Conservation (phyloP, 2,888 invertebrate genomes). For the Aphidoletes aphidimyza region DNA sequence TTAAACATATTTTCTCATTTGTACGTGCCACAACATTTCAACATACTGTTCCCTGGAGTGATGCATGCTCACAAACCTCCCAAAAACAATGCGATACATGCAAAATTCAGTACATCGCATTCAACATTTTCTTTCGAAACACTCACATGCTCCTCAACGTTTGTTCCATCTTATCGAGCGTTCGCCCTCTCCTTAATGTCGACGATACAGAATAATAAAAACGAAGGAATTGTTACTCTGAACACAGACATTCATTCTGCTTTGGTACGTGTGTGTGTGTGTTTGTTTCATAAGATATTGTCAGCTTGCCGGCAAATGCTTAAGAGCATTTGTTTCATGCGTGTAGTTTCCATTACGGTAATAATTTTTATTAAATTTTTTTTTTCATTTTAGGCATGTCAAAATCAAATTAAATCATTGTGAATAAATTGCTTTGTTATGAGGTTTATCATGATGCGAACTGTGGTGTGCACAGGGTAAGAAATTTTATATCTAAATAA, state of each 20-base stretch:
- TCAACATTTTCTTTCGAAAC: background rate
- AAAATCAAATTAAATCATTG: slow-evolving; percentile 46
- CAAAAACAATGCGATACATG: background rate
- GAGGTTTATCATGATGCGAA: background rate
- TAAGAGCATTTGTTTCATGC: background rate
- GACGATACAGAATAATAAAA: too few relatives aligned
- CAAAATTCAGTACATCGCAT: slow-evolving; percentile 26
- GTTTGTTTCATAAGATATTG: background rate
- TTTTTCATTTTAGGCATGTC: slow-evolving; percentile 40
- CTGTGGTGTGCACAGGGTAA: background rate
- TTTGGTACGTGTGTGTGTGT: too few relatives aligned
- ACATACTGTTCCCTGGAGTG: slow-evolving; percentile 46
- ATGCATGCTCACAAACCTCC: slow-evolving; percentile 1
- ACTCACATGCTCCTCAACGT: background rate
- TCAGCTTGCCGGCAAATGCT: background rate
- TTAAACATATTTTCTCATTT: slow-evolving; percentile 52
- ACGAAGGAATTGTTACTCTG: too few relatives aligned
- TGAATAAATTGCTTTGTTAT: slow-evolving; percentile 44
- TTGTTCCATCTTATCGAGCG: background rate
- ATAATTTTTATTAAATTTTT: slow-evolving; percentile 53
- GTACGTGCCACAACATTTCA: slow-evolving; percentile 36
- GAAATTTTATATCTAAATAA: background rate
- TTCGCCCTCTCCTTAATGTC: background rate
- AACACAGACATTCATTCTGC: background rate
- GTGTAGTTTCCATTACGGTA: slow-evolving; percentile 35